Evolutionary conservation across 2,797 vertebrate species (phyloP).

Genomic region (Heteromormyrus szaboi): DNA sequence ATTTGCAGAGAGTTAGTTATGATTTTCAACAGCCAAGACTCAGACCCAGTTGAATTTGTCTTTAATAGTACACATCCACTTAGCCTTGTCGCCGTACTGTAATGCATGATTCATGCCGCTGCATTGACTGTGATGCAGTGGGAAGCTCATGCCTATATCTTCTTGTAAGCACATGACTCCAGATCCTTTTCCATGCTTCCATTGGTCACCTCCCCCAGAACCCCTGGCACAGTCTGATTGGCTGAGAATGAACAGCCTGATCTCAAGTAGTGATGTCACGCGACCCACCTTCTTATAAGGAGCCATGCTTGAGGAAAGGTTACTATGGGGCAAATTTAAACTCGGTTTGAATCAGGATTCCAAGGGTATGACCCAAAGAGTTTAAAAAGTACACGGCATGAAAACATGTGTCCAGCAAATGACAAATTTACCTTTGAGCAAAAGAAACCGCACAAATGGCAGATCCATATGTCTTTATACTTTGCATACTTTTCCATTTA

Average conservation of each 20-base stretch:
- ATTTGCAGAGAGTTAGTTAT: background rate
- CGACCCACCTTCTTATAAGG: conserved; percentile 15
- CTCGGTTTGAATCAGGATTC: conserved; percentile 6
- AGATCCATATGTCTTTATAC: background rate
- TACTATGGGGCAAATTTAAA: conserved; percentile 36
- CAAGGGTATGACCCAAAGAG: background rate
- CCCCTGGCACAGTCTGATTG: conserved; percentile 47
- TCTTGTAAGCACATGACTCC: conserved; percentile 22
- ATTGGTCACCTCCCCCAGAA: conserved; percentile 32
- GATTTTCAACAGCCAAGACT: background rate
- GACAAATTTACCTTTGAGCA: background rate
- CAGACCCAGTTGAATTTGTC: background rate
- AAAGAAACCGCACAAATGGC: background rate
- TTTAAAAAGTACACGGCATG: background rate
- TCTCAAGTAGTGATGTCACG: conserved; percentile 45
- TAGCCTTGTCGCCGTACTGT: background rate
- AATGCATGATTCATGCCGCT: background rate
- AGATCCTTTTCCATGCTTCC: conserved; percentile 43
- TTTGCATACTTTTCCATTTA: background rate
- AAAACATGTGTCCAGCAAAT: background rate
- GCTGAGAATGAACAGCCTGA: conserved; percentile 54
- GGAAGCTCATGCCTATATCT: background rate
- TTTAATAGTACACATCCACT: background rate
- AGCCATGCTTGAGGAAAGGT: conserved; percentile 27
- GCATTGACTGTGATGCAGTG: background rate